These are phyloP conservation scores for Vannuccia rotundouncinata DNA, from an alignment of 2,888 invertebrate species.

Conservation along the genomic window DNA sequence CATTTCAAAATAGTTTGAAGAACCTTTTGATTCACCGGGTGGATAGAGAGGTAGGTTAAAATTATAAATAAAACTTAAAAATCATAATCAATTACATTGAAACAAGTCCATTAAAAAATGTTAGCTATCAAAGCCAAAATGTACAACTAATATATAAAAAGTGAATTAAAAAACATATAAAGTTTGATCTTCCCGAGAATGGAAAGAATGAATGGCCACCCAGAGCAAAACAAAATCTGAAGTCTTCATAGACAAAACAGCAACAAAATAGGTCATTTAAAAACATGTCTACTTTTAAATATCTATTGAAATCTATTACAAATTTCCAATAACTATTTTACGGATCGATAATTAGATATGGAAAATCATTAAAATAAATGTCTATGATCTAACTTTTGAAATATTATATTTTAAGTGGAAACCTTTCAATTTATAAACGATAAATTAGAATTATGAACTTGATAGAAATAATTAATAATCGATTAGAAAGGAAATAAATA, in stretches of 20 bases:
- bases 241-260: background rate
- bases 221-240: background rate
- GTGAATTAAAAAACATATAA: background rate
- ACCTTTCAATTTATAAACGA: background rate
- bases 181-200: background rate
- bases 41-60: too few relatives aligned
- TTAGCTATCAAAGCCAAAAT: too few relatives aligned
- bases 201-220: background rate
- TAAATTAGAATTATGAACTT: background rate
- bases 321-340: too few relatives aligned
- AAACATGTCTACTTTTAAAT: background rate
- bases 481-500: background rate
- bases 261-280: background rate
- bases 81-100: too few relatives aligned
- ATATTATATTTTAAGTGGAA: background rate
- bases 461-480: too few relatives aligned
- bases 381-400: background rate
- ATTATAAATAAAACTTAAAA: too few relatives aligned
- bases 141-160: too few relatives aligned
- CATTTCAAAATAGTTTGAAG: too few relatives aligned
- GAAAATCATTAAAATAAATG: background rate
- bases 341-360: background rate
- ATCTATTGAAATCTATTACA: too few relatives aligned
- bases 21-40: too few relatives aligned
- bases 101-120: too few relatives aligned